Evolutionary conservation across 1,140 invertebrate genomes (phyloP).

Genomic region (Triops cancriformis): DNA sequence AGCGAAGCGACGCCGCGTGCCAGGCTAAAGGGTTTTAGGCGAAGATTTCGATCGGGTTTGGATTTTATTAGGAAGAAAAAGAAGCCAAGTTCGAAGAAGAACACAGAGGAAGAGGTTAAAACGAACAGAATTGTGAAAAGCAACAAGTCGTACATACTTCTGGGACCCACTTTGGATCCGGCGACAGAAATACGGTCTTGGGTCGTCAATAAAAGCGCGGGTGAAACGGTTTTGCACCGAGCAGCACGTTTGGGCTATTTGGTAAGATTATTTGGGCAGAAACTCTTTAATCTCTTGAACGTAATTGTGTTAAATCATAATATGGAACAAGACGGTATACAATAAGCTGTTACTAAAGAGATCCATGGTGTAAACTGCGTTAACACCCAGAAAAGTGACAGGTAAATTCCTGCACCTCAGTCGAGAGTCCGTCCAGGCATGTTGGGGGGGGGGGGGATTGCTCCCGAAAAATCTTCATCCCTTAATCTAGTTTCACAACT

Average conservation of each 20-base stretch:
- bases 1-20: conserved; percentile 45
- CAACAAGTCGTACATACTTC: not conserved
- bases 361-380: too few relatives aligned
- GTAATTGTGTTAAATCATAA: not conserved
- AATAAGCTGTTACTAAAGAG: too few relatives aligned
- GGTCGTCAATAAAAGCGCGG: conserved; percentile 86
- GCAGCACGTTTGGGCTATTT: conserved; percentile 78
- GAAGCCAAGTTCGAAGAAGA: conserved; percentile 39
- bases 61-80: conserved; percentile 85
- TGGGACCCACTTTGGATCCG: conserved; percentile 39
- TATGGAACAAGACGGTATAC: too few relatives aligned
- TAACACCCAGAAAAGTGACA: too few relatives aligned
- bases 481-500: too few relatives aligned
- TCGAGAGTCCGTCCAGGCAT: too few relatives aligned
- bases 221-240: conserved; percentile 81
- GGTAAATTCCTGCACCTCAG: too few relatives aligned
- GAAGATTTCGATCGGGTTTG: conserved; percentile 63
- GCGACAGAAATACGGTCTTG: conserved; percentile 69
- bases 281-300: not conserved
- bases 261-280: conserved; percentile 46
- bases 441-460: too few relatives aligned
- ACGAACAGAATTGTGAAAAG: not conserved
- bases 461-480: too few relatives aligned
- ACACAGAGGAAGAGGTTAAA: not conserved
- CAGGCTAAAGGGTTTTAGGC: conserved; percentile 47